Evolutionary conservation across 2,113 vertebrate genomes (phyloP), one percentile per base, ranked within the genome.

Genomic region (Phoxinus phoxinus): DNA sequence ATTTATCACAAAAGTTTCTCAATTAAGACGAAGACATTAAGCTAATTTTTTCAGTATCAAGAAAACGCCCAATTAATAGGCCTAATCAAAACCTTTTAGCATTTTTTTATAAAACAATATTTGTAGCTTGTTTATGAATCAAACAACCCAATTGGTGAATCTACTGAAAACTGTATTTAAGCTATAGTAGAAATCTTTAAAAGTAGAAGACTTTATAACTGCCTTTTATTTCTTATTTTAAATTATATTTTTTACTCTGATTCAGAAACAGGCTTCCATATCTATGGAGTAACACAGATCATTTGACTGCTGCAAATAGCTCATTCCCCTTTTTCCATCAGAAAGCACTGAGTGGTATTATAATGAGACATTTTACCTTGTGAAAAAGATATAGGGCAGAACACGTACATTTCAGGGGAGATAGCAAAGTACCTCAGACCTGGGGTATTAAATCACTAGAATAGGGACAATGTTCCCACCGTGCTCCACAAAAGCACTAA

Each of bases 391-490:
- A 73, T 44, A 56, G 51, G 63, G 10, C 73, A 88, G 63, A 84
- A 84, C 87, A 85, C 86, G 73, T 87, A 81, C 88, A 88, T 65
- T 78, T 84, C 56, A 86, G 53, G 56, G n/a, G 86, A 87, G 80
- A 89, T 86, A 84, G 84, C 85, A 78, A 85, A n/a, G 79, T 86
- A 58, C 53, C 59, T 75, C 63, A 11, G 59, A 83, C 65, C 83
- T 67, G 76, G 85, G 83, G 89, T 81, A 87, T 92, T 92, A 91
- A 91, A 91, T 21, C 44, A 88, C 44, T 67, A 71, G 89, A 92
- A 93, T 74, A 13, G 88, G 90, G 88, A 94, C 92, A 94, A 91
- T 91, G 89, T 94, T 94, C 93, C 92, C 94, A 94, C 91, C 90
- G 30, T 90, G 87, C 59, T 48, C 89, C 93, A 87, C 93, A 93